Conservation (phyloP, 2,888 invertebrate genomes). For the Epinotia nisella region DNA sequence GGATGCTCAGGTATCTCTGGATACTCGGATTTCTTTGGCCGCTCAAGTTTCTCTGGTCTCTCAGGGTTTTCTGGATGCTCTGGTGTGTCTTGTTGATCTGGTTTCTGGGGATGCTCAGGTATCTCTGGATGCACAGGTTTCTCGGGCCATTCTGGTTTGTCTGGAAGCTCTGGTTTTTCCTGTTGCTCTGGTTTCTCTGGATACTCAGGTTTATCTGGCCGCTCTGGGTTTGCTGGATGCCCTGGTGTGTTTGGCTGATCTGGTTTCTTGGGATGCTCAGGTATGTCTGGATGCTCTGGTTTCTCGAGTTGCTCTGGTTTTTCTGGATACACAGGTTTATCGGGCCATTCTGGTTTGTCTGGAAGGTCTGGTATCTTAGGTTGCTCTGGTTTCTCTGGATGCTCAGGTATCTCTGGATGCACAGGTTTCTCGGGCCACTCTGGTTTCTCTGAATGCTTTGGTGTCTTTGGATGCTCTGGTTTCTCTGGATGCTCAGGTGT, state of each 20-base stretch:
- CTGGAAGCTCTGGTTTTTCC: neutral
- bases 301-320: neutral
- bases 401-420: conserved; percentile 6
- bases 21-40: conserved; percentile 9
- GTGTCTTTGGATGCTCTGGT: neutral
- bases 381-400: neutral
- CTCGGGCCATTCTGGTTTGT: neutral
- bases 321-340: neutral
- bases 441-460: neutral
- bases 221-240: neutral
- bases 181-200: neutral
- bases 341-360: neutral
- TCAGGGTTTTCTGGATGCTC: neutral
- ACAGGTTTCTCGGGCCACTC: too few species aligned
- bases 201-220: too few species aligned
- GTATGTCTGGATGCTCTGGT: neutral
- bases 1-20: too few species aligned
- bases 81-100: too few species aligned
- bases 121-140: neutral
- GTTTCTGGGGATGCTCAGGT: too few species aligned
- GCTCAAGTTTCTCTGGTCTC: neutral
- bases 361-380: too few species aligned
- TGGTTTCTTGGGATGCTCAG: neutral
- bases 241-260: neutral
- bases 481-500: neutral